Conservation (phyloP, 2,113 vertebrate species). For the Apistogramma diplotaenia region DNA sequence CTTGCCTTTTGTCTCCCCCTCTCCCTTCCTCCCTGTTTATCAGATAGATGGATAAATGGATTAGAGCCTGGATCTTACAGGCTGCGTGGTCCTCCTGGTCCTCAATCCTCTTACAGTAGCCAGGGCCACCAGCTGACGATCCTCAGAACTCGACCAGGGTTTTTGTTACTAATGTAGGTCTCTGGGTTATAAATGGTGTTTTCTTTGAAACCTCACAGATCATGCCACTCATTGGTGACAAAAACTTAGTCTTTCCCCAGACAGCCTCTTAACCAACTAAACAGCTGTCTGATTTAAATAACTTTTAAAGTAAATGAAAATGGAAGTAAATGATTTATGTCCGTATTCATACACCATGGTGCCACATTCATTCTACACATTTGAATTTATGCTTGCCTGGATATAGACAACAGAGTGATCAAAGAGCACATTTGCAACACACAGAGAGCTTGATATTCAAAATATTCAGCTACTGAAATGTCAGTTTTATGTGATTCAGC, state of each 20-base stretch:
- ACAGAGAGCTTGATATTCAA: not conserved
- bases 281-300: not conserved
- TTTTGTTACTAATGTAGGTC: not conserved
- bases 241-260: not conserved
- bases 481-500: not conserved
- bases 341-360: not conserved
- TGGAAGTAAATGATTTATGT: not conserved
- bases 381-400: not conserved
- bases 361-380: not conserved
- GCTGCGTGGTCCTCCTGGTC: not conserved
- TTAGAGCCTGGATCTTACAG: conserved; percentile 13
- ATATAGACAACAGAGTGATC: not conserved
- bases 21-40: not conserved
- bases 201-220: not conserved
- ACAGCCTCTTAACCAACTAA: not conserved
- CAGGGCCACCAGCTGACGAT: conserved; percentile 16
- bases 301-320: not conserved
- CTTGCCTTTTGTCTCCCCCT: not conserved
- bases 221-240: not conserved
- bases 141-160: not conserved
- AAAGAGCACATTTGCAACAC: not conserved
- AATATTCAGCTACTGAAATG: not conserved
- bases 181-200: not conserved
- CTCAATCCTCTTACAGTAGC: conserved; percentile 47
- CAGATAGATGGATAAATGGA: conserved; percentile 37